These are phyloP conservation scores for Perodicticus potto DNA, from an alignment of 2,797 vertebrate species.

Conservation along the genomic window DNA sequence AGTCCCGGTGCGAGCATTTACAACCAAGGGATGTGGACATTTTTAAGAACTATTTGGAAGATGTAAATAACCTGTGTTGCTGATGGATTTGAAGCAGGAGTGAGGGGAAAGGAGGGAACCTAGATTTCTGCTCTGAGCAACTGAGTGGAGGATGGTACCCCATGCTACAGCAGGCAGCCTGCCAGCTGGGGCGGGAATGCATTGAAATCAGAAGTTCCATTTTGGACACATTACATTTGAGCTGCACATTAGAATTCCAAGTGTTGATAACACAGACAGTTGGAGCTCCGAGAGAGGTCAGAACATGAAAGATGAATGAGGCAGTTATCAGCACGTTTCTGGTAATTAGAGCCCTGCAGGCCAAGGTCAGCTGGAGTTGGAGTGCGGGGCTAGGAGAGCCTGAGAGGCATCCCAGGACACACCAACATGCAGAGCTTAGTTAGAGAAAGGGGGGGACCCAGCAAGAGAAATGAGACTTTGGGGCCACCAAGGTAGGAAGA, in stretches of 20 bases:
- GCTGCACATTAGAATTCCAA: slow-evolving; percentile 50
- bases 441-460: background rate
- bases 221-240: background rate
- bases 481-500: background rate
- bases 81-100: slow-evolving; percentile 38
- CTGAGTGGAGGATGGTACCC: slow-evolving; percentile 39
- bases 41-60: background rate
- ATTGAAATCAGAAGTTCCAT: slow-evolving; percentile 24
- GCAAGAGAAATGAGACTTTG: background rate
- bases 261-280: slow-evolving; percentile 46
- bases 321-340: slow-evolving; percentile 48
- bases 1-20: background rate
- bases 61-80: slow-evolving; percentile 1
- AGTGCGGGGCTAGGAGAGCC: background rate
- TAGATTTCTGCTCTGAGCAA: slow-evolving; percentile 48
- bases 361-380: slow-evolving; percentile 68
- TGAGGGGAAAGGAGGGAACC: background rate
- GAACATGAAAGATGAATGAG: slow-evolving; percentile 64
- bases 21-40: background rate
- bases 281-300: slow-evolving; percentile 45
- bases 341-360: slow-evolving; percentile 41
- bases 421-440: background rate
- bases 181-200: slow-evolving; percentile 24
- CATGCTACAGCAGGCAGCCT: background rate
- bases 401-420: background rate